Conservation (phyloP, 2,113 vertebrate species). For the Lycaon pictus region DNA sequence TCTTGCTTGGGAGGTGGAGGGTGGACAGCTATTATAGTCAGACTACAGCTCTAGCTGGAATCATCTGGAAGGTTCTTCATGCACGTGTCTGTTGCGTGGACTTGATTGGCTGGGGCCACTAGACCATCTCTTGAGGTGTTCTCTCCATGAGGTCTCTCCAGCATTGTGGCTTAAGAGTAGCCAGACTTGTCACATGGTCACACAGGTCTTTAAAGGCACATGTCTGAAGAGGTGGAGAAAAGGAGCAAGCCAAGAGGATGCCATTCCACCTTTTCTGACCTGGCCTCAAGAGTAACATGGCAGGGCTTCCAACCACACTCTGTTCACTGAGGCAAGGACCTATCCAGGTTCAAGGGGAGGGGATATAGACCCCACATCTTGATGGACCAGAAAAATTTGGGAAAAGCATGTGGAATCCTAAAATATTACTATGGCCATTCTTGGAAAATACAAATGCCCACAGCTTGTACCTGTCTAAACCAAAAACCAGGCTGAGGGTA, state of each 20-base stretch:
- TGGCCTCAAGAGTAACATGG: not conserved
- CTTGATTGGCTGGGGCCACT: not conserved
- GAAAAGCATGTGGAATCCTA: not conserved
- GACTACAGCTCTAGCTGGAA: no score
- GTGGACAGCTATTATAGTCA: not conserved
- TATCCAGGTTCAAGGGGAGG: not conserved
- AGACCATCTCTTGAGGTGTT: not conserved
- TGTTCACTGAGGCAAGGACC: fast-evolving
- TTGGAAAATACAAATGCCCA: not conserved
- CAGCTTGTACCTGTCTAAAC: not conserved
- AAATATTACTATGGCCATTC: not conserved
- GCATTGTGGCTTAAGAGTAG: no score
- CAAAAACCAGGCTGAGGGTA: not conserved
- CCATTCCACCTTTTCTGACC: not conserved
- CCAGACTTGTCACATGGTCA: fast-evolving
- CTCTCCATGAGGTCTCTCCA: not conserved
- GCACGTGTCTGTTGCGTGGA: fast-evolving
- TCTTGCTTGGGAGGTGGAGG: not conserved
- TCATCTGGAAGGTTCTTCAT: not conserved
- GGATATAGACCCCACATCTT: not conserved
- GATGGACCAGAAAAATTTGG: not conserved
- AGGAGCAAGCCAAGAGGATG: not conserved
- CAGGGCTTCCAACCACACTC: fast-evolving
- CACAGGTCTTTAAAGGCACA: not conserved
- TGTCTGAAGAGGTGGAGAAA: not conserved